Conservation (phyloP, 2,113 vertebrate species). For the Phyllostomus hastatus region DNA sequence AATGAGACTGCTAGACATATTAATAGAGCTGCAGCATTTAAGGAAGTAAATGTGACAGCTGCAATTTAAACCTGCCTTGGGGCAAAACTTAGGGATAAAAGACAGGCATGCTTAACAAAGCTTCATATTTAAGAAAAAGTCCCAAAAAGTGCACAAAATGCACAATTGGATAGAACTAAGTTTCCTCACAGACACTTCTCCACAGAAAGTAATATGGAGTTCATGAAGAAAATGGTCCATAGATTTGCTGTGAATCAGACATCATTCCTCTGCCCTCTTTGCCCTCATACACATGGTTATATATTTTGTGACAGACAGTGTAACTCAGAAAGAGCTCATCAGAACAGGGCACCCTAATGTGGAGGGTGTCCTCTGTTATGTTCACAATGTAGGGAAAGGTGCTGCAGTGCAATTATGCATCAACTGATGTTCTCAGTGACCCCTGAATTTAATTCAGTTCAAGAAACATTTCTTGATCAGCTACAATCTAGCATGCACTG, state of each 20-base stretch:
- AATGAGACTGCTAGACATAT: neutral
- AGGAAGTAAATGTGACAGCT: constrained; percentile 29
- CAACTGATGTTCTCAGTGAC: neutral
- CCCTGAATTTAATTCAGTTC: neutral
- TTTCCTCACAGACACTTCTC: constrained; percentile 12
- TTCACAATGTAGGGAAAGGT: neutral
- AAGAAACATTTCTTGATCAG: neutral
- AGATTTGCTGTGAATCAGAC: neutral
- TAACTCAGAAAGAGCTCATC: neutral
- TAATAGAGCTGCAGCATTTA: constrained; percentile 28
- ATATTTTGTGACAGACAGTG: neutral
- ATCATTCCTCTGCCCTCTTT: neutral
- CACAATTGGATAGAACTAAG: neutral
- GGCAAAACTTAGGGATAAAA: constrained; percentile 48
- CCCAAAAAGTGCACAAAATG: neutral
- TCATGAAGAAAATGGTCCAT: neutral
- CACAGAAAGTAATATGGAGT: constrained; percentile 13
- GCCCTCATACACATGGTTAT: neutral
- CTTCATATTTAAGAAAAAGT: constrained; percentile 30
- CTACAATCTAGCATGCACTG: neutral
- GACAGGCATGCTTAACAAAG: neutral
- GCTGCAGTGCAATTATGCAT: neutral
- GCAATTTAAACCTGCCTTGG: constrained; percentile 32
- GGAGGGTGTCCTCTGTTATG: neutral
- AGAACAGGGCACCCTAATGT: constrained; percentile 13